Conservation (phyloP, 1,140 invertebrate genomes). For the Mylabris phalerata region DNA sequence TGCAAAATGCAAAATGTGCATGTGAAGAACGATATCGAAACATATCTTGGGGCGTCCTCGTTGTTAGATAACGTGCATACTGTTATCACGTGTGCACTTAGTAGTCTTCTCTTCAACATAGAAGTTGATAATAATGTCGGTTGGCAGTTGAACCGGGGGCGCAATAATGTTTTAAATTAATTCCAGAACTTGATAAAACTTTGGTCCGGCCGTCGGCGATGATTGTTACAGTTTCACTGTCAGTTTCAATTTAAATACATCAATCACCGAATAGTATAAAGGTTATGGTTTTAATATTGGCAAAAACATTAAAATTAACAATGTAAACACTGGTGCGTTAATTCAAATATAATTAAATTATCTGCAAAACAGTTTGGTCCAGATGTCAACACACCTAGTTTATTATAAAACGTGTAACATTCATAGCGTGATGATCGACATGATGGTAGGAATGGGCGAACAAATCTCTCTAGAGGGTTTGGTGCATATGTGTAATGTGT, state of each 20-base stretch:
- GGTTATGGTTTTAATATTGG: background rate
- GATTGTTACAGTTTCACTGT: conserved; percentile 9
- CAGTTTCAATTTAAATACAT: conserved; percentile 10
- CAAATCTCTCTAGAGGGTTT: conserved; percentile 3
- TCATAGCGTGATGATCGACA: conserved; percentile 1
- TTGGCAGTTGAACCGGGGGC: background rate
- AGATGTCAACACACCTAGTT: conserved; percentile 4
- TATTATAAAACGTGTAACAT: background rate
- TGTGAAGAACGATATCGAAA: too few species aligned
- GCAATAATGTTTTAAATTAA: conserved; percentile 8
- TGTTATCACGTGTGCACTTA: background rate
- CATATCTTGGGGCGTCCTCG: too few species aligned
- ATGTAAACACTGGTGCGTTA: background rate
- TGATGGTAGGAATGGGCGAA: conserved; percentile 6
- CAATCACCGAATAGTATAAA: conserved; percentile 2
- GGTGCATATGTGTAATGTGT: conserved; percentile 24
- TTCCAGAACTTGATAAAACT: conserved; percentile 8
- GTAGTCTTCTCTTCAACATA: background rate
- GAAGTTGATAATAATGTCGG: conserved; percentile 1
- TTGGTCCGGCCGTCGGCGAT: conserved; percentile 2
- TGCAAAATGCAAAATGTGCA: too few species aligned
- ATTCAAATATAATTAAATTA: conserved; percentile 12
- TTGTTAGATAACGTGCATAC: too few species aligned
- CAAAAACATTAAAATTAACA: background rate
- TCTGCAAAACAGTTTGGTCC: conserved; percentile 12